These are phyloP conservation scores for Melanotaenia boesemani DNA, from an alignment of 2,797 vertebrate species.

Conservation along the genomic window DNA sequence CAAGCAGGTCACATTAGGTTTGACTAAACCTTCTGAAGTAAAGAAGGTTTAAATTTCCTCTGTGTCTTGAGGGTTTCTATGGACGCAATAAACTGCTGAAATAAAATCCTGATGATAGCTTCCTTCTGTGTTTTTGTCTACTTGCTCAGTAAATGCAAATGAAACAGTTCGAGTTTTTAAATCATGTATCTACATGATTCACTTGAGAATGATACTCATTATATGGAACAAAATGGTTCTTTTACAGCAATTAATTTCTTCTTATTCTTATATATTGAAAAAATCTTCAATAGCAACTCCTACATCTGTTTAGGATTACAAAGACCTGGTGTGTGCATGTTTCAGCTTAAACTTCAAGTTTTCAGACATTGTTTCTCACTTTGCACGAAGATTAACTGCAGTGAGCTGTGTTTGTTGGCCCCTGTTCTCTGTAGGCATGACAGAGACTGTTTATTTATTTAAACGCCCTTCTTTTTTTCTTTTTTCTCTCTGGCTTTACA, in stretches of 20 bases:
- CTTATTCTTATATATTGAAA: not conserved
- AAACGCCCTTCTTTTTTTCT: not conserved
- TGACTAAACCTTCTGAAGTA: conserved; percentile 21
- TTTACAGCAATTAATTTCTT: not conserved
- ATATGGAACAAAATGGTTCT: not conserved
- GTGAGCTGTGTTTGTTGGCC: not conserved
- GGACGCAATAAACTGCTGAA: conserved; percentile 16
- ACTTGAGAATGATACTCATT: not conserved
- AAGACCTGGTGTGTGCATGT: not conserved
- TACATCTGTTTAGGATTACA: not conserved
- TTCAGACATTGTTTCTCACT: not conserved
- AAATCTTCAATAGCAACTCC: not conserved
- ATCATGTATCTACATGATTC: not conserved
- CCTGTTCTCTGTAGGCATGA: not conserved
- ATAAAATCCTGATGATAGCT: conserved; percentile 1
- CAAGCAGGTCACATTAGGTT: not conserved
- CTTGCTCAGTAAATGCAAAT: not conserved
- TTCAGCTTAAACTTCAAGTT: not conserved
- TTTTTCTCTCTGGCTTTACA: not conserved
- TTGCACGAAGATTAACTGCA: not conserved
- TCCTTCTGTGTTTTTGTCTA: not conserved
- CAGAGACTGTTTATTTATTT: not conserved
- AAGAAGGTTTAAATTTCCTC: no score
- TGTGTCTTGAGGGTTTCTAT: conserved; percentile 27
- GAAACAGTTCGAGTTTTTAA: not conserved